phyloP scores from a whole-genome alignment of 1,140 invertebrate species.

The Andricus grossulariae region DNA sequence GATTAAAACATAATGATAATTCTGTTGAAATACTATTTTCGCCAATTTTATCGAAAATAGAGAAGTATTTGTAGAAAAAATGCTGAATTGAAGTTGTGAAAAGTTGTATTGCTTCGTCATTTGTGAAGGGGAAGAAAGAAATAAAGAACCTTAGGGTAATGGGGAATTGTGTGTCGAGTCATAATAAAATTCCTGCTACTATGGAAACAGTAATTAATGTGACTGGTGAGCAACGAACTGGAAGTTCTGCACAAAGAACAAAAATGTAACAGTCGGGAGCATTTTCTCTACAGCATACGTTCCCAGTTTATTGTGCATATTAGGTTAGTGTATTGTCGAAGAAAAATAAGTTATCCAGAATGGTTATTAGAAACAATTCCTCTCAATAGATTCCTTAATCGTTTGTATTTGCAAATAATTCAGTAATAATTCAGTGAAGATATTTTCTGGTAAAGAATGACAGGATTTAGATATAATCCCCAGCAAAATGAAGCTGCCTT shows the following conservation, averaged over 20 bases:
- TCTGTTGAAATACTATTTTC: too few relatives aligned
- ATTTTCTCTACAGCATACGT: constrained; percentile 11
- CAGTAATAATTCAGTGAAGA: not conserved
- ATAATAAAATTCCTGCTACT: constrained; percentile 19
- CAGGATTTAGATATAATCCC: not conserved
- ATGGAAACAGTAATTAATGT: constrained; percentile 10
- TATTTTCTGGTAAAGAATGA: not conserved
- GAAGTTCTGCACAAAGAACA: not conserved
- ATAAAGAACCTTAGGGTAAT: not conserved
- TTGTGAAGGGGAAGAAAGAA: too few relatives aligned
- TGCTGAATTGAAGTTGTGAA: too few relatives aligned
- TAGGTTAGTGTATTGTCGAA: not conserved
- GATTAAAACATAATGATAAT: too few relatives aligned
- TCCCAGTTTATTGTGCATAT: constrained; percentile 9
- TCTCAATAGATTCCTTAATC: too few relatives aligned
- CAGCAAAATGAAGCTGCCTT: not conserved
- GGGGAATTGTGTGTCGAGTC: not conserved
- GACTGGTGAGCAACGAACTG: constrained; percentile 7
- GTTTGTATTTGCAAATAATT: too few relatives aligned
- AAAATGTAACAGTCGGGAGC: not conserved
- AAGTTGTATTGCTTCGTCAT: too few relatives aligned
- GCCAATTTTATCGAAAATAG: too few relatives aligned
- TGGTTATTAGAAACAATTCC: not conserved
- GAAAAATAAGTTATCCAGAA: not conserved
- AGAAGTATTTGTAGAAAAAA: too few relatives aligned